These are phyloP conservation scores for Perognathus longimembris DNA, from an alignment of 2,113 vertebrate species.

Conservation along the genomic window DNA sequence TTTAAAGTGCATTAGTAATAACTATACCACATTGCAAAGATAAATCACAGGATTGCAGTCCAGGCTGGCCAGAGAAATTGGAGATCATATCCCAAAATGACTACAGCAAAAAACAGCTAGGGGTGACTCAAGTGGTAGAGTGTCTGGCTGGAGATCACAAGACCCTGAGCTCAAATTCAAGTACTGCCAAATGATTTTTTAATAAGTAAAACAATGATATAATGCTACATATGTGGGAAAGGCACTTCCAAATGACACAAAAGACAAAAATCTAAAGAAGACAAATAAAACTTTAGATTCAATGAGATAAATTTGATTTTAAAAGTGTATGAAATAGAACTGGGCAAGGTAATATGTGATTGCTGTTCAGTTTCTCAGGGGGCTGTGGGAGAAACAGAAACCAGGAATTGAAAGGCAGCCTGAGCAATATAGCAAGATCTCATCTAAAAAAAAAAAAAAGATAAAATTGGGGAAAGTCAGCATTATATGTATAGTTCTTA, in stretches of 20 bases:
- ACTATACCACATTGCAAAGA: conserved; percentile 3
- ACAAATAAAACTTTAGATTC: conserved; percentile 28
- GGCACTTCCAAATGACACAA: neutral
- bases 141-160: no score
- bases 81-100: no score
- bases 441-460: neutral
- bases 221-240: neutral
- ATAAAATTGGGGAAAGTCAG: neutral
- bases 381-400: neutral
- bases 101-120: no score
- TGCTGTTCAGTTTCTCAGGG: neutral
- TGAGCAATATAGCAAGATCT: neutral
- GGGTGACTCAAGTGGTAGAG: no score
- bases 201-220: neutral
- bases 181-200: neutral
- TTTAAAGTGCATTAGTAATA: conserved; percentile 59
- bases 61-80: no score
- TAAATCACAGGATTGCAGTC: no score
- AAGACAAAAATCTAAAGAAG: conserved; percentile 43
- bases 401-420: neutral
- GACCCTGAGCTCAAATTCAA: neutral
- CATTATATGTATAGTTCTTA: neutral
- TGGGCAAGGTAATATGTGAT: neutral
- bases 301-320: neutral
- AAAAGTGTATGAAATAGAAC: neutral